These are phyloP conservation scores for Gallinago undulata DNA, from an alignment of 2,113 vertebrate species.

Conservation along the genomic window DNA sequence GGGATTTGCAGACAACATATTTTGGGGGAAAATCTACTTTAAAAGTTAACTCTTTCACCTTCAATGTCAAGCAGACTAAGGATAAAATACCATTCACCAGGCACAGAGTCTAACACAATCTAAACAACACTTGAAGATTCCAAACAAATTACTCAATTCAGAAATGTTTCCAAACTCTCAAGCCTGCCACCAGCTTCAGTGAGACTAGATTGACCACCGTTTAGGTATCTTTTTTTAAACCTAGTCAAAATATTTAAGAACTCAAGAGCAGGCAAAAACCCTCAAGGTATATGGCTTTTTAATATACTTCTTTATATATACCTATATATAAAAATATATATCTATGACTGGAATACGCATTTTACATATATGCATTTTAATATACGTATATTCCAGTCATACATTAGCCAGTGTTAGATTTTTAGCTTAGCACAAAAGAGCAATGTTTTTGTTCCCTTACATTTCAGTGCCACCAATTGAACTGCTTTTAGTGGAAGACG, in stretches of 20 bases:
- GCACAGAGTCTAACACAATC: background rate
- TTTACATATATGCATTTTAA: background rate
- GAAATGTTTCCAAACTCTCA: background rate
- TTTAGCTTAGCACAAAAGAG: background rate
- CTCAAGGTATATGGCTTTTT: background rate
- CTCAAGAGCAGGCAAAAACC: background rate
- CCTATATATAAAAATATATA: background rate
- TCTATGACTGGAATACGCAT: background rate
- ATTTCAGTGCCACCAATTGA: background rate
- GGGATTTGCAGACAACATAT: background rate
- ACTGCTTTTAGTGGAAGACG: background rate
- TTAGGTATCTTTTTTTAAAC: background rate
- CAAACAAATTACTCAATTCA: background rate
- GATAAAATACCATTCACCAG: background rate
- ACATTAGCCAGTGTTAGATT: background rate
- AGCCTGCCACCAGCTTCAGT: background rate
- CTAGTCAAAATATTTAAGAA: background rate
- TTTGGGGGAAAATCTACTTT: background rate
- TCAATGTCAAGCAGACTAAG: background rate
- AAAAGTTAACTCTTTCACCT: background rate
- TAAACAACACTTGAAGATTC: background rate
- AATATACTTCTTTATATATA: background rate
- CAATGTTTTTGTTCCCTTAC: background rate
- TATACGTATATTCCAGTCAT: background rate
- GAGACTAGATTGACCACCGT: background rate